These are phyloP conservation scores for Heteropelma amictum DNA, from an alignment of 2,888 invertebrate genomes.

Conservation along the genomic window DNA sequence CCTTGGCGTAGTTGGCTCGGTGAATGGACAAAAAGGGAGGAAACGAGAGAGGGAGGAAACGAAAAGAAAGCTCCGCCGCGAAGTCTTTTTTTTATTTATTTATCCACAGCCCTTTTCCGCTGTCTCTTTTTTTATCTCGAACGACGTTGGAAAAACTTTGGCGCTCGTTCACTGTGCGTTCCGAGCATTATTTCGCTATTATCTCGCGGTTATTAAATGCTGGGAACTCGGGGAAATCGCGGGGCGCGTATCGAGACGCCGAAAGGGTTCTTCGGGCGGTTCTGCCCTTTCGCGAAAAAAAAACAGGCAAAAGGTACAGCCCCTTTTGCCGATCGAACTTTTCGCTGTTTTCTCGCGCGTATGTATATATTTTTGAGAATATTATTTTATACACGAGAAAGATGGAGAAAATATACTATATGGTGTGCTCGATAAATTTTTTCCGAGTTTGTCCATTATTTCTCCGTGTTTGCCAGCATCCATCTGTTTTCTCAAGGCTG, in stretches of 20 bases:
- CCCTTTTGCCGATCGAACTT: too few species aligned
- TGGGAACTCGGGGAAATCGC: slow-evolving; percentile 62
- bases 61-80: slow-evolving; percentile 16
- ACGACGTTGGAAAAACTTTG: slow-evolving; percentile 48
- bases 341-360: not conserved
- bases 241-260: slow-evolving; percentile 42
- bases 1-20: slow-evolving; percentile 47
- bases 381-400: too few species aligned
- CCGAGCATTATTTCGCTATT: slow-evolving; percentile 61
- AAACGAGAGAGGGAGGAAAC: slow-evolving; percentile 56
- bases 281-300: not conserved
- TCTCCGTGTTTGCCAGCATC: too few species aligned
- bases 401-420: too few species aligned
- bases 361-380: not conserved
- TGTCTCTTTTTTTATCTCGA: slow-evolving; percentile 37
- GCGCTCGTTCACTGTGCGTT: slow-evolving; percentile 44
- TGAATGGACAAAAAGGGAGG: slow-evolving; percentile 60
- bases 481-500: too few species aligned
- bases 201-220: slow-evolving; percentile 66
- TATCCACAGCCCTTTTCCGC: slow-evolving; percentile 34
- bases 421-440: too few species aligned
- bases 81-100: slow-evolving; percentile 2
- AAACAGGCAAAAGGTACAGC: slow-evolving; percentile 1
- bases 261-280: not conserved
- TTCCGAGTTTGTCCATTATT: too few species aligned